Base-by-base conservation (phyloP, 2,797 vertebrate genomes). In the Gymnoscopelus microlampas region DNA sequence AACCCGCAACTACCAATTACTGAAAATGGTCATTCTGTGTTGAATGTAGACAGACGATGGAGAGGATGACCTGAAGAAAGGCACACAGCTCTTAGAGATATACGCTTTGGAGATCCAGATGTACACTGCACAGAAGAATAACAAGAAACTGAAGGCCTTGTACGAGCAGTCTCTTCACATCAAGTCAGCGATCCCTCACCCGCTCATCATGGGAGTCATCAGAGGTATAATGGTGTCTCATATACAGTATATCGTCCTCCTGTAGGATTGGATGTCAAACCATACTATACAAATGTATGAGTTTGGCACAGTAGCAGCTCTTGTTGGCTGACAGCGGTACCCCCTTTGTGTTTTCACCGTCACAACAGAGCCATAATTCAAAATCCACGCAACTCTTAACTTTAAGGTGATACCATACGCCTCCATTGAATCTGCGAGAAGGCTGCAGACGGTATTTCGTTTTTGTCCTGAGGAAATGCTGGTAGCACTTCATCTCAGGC, bases 101-200 rank as follows among this genome's bases (percentile, higher is more conserved):
- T 99, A 99, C 73, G 98, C 98, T 84, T 91, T 99, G 88, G 98
- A 99, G 94, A 99, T 99, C 89, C 98, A 99, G 81, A 99, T 99
- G 98, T 99, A 99, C 86, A 99, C 98, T 0, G 97, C 98, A 83
- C 98, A 99, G 89, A 99, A 99, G 93, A 99, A 99, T 93, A 99
- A 99, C 94, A 99, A 99, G 93, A 99, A 99, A 84, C 93, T 99
- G 78, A 99, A 99, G 94, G 98, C 98, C 65, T 92, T 99, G 66
- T 99, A 99, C 78, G 98, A 99, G 86, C 98, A 99, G 86, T 99
- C 98, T 3, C 95, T 99, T 89, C 98, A 99, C 90, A 99, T 99
- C 91, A 99, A 99, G 87, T 99, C 98, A 79, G 98, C 98, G 77
- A 99, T 99, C 86, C 98, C 98, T 82, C 98, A 99, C 81, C 98